A percentile compares a stretch with the other conserved stretches of the same genome.
Evolutionary conservation across 2,888 invertebrate genomes (phyloP).

Genomic region (Bellardia pandia): DNA sequence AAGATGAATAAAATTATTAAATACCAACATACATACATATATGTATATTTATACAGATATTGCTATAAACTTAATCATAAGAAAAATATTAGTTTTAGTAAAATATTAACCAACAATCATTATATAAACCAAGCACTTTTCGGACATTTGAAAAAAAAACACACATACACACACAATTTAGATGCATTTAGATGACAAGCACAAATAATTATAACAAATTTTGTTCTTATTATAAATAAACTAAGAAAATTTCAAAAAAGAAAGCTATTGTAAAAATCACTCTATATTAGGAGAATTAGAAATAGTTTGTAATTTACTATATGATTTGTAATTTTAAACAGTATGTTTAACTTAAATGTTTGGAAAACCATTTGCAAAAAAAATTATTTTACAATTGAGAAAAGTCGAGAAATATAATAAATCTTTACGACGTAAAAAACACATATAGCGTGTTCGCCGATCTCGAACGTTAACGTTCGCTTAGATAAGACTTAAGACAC

Average conservation of each 20-base stretch:
- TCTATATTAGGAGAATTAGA: background rate
- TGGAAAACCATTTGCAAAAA: no score
- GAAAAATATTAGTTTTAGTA: slow-evolving; percentile 16
- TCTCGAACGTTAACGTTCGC: no score
- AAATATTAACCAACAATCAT: no score
- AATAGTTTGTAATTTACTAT: background rate
- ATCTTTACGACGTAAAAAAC: no score
- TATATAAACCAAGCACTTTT: background rate
- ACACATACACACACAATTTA: slow-evolving; percentile 31
- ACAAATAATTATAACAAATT: slow-evolving; percentile 20
- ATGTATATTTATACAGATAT: slow-evolving; percentile 28
- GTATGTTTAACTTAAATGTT: background rate
- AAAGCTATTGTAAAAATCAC: slow-evolving; percentile 29
- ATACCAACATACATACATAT: slow-evolving; percentile 6
- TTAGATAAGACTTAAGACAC: no score
- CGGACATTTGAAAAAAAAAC: slow-evolving; percentile 23
- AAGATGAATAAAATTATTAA: slow-evolving; percentile 57
- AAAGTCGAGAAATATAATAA: no score
- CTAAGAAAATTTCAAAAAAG: background rate
- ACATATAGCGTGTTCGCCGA: no score
- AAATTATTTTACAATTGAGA: no score
- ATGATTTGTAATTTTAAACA: background rate
- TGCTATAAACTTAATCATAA: slow-evolving; percentile 11
- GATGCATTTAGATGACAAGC: slow-evolving; percentile 60
- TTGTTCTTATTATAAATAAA: slow-evolving; percentile 7